Base-by-base conservation (phyloP, 2,113 vertebrate genomes). In the Stegastes partitus region DNA sequence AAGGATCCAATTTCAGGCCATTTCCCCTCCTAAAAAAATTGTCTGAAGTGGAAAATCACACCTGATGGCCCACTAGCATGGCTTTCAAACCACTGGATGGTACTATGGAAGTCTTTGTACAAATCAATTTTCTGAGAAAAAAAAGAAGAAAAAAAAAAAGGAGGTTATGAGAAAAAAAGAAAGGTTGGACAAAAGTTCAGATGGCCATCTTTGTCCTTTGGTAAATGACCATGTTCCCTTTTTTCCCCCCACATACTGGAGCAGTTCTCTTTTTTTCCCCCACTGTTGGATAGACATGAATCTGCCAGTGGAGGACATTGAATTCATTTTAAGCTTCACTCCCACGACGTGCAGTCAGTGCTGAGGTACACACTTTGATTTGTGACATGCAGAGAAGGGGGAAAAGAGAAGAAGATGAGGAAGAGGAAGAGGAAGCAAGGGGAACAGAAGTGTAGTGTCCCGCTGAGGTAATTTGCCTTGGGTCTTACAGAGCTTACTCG, bases 11-110 rank as follows among this genome's bases (percentile, higher is more conserved):
- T 91, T 92, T 86, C 76, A 86, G 86, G 68, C 84, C 71, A 87
- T 84, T 79, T 76, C 47, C 64, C 58, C 56, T 55, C 65, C 53
- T n/a, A 22, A 57, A 84, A 89, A 86, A 89, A 77, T 75, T 55
- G 86, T 88, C 82, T 88, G 88, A 90, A 91, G 87, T 90, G 89
- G 84, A 91, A 91, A 90, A 92, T 92, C 82, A 77, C 83, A 79
- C 80, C 87, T 91, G 87, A 92, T 88, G 85, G 88, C 68, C 81
- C 84, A 82, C 85, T 77, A 79, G 84, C 72, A 26, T 55, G 53
- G 87, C 89, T 91, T 89, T 90, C 71, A 88, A 90, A 72, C 75
- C 65, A 61, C 82, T 74, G 68, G 82, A 85, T 81, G 82, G 85
- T 79, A 22, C 75, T 75, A 62, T 74, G 71, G 73, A 85, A 84